These are phyloP conservation scores for Trigoniulus corallinus DNA, from an alignment of 1,140 invertebrate species.

Conservation along the genomic window DNA sequence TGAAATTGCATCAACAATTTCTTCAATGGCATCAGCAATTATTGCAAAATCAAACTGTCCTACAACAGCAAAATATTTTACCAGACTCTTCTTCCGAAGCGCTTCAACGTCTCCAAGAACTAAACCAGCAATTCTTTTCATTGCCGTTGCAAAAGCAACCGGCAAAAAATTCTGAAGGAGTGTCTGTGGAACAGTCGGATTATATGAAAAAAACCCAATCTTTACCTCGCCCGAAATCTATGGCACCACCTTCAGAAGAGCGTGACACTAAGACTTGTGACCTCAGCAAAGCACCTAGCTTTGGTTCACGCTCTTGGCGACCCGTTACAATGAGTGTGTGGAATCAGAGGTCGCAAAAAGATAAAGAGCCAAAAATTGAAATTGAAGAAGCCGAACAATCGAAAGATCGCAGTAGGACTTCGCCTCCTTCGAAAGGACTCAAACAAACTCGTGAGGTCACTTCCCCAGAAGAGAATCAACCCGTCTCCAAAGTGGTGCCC, in stretches of 20 bases:
- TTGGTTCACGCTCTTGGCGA: neutral
- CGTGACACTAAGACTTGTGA: neutral
- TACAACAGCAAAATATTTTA: conserved; percentile 5
- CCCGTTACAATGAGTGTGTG: too few species aligned
- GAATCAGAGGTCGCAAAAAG: too few species aligned
- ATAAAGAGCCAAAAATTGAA: too few species aligned
- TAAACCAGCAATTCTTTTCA: neutral
- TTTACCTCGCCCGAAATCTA: neutral
- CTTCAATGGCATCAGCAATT: conserved; percentile 15
- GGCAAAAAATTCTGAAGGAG: neutral
- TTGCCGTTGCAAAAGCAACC: neutral
- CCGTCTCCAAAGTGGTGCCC: too few species aligned
- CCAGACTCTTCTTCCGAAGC: neutral
- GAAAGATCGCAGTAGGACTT: too few species aligned
- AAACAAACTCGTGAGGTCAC: too few species aligned
- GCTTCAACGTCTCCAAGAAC: neutral
- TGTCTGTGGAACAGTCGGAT: neutral
- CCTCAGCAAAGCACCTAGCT: neutral
- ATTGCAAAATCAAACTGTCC: conserved; percentile 15
- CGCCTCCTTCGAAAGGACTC: too few species aligned
- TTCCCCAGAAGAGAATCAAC: too few species aligned
- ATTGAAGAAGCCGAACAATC: too few species aligned
- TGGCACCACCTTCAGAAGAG: neutral
- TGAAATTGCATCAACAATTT: conserved; percentile 15
- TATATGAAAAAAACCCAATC: neutral